Evolutionary conservation across 2,888 invertebrate genomes (phyloP), one percentile per base, ranked within the genome.

Genomic region (Ctenicera cuprea): DNA sequence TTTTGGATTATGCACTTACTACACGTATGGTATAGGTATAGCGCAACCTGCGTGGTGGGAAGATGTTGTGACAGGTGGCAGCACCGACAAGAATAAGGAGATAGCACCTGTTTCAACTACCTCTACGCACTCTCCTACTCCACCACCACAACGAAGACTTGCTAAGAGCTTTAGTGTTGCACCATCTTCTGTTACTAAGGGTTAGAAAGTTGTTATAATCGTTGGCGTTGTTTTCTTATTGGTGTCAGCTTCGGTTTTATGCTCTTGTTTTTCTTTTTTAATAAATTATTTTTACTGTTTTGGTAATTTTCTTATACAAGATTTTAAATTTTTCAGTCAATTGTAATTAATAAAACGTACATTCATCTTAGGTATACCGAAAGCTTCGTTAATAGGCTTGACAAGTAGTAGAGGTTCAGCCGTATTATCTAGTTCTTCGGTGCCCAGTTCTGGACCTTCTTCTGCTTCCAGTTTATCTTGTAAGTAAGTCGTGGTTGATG

Each of bases 161-260:
- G 95, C 96, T 84, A 96, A 96, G 90, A 96, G 95, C 88, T 96
- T 96, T 91, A 95, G 95, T 89, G 95, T 95, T 84, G 92, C 95
- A 82, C 92, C 94, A 83, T 91, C 93, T 82, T 89, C 91, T 82
- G 89, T 89, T 80, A 88, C 89, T 83, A 91, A 91, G 91, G 91
- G 91, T 91, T 71, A 71, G 71, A 52, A 50, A 12, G 14, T 69
- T 61, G 3, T 69, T 61, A 12, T 8, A 14, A 12, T 3, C 20
- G 3, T 18, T 43, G 22, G 7, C 12, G 1, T 30, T 43, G 20
- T 50, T 48, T 67, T 66, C 12, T 33, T 65, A 57, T 57, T 72
- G 52, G 20, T 41, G 37, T 14, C 11, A 7, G 26, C 30, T 71
- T 5, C 16, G 43, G 9, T 16, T 37, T 22, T 37, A 12, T 37